Evolutionary conservation across 2,888 invertebrate species (phyloP).

Genomic region (Plutella xylostella): DNA sequence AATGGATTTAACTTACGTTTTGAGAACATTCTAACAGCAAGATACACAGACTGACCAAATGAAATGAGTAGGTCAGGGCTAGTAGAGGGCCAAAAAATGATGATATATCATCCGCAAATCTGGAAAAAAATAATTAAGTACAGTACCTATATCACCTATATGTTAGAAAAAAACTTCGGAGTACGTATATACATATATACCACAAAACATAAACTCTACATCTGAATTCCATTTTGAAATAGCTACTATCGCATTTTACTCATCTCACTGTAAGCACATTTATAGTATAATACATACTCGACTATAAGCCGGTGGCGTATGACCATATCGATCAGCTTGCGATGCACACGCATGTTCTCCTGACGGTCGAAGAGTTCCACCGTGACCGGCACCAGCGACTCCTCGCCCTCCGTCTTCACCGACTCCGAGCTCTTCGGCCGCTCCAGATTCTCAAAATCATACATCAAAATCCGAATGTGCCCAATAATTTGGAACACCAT

Average conservation of each 20-base stretch:
- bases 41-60: neutral
- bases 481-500: constrained; percentile 1
- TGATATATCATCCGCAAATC: neutral
- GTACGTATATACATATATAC: neutral
- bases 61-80: neutral
- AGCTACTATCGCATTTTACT: neutral
- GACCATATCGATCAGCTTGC: neutral
- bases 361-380: neutral
- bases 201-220: neutral
- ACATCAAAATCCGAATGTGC: neutral
- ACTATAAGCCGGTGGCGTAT: neutral
- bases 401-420: no score
- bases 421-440: neutral
- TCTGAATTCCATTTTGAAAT: neutral
- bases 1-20: no score
- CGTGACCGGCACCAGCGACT: no score
- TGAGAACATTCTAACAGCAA: neutral
- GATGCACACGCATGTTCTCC: neutral
- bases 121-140: neutral
- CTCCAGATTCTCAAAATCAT: neutral
- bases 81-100: neutral
- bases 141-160: neutral
- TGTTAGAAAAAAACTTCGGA: neutral
- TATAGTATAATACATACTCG: neutral
- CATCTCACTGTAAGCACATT: neutral